Conservation (phyloP, 2,797 vertebrate species). For the Sebastes melanostomus region DNA sequence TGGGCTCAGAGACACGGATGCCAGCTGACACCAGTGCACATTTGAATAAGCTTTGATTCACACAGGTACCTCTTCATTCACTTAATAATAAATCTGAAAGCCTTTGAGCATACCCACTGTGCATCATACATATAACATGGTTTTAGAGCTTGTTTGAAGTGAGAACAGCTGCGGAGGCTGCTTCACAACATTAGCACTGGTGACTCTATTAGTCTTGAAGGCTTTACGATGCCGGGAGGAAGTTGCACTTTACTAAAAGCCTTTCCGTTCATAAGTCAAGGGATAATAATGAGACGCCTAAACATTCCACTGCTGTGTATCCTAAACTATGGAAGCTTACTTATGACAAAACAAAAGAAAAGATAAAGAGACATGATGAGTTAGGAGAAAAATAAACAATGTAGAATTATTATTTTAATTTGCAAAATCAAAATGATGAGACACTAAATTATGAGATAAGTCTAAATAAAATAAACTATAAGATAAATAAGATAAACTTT, state of each 20-base stretch:
- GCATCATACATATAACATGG: constrained; percentile 52
- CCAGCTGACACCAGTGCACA: constrained; percentile 25
- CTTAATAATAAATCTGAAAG: constrained; percentile 50
- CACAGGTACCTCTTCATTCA: constrained; percentile 40
- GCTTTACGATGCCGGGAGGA: constrained; percentile 5
- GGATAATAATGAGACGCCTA: neutral
- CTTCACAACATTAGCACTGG: neutral
- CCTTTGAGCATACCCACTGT: constrained; percentile 21
- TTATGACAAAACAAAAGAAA: neutral
- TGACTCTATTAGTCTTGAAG: constrained; percentile 19
- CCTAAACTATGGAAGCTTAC: neutral
- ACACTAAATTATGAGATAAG: neutral
- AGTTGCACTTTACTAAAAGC: constrained; percentile 29
- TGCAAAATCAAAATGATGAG: neutral
- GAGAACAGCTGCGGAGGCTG: constrained; percentile 33
- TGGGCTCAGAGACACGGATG: constrained; percentile 3
- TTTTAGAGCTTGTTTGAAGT: constrained; percentile 41
- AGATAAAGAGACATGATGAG: neutral
- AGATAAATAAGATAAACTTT: neutral
- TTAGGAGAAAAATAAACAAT: neutral
- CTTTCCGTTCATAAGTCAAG: neutral
- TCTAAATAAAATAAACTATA: too few relatives aligned
- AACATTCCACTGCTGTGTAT: neutral
- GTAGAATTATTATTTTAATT: neutral
- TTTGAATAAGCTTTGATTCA: constrained; percentile 47